Evolutionary conservation across 2,888 invertebrate species (phyloP).

Genomic region (Rotaria magnacalcarata): DNA sequence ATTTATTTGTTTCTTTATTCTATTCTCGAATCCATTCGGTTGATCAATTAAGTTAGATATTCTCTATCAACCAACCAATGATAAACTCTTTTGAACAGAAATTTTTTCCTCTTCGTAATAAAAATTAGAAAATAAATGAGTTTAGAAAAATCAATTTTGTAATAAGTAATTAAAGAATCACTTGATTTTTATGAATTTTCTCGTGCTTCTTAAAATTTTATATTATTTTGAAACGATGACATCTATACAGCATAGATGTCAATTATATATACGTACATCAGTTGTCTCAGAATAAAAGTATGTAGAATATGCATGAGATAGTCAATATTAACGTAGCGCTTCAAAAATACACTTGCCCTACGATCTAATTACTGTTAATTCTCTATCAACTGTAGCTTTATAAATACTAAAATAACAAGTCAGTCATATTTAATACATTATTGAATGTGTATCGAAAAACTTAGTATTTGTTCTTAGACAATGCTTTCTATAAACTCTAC

Average conservation of each 20-base stretch:
- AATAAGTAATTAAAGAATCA: not conserved
- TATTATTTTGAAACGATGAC: not conserved
- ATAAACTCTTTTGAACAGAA: not conserved
- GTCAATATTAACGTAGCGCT: no score
- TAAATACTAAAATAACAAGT: no score
- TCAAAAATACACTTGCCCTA: no score
- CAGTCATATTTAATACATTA: no score
- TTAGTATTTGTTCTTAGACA: no score
- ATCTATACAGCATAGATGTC: not conserved
- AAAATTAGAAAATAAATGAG: not conserved
- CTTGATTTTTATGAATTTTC: no score
- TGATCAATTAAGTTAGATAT: not conserved
- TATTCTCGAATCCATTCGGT: constrained; percentile 7
- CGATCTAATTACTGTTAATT: no score
- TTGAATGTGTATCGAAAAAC: no score
- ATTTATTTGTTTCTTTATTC: not conserved
- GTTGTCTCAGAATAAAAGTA: no score
- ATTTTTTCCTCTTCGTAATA: not conserved
- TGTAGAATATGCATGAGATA: no score
- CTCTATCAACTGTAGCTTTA: no score
- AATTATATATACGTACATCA: not conserved
- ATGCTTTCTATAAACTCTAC: no score
- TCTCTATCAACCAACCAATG: not conserved
- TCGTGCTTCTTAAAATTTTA: not conserved
- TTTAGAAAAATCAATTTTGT: not conserved